Evolutionary conservation across 2,797 vertebrate species (phyloP), one percentile per base, ranked within the genome.

Genomic region (Polyboroides typus): DNA sequence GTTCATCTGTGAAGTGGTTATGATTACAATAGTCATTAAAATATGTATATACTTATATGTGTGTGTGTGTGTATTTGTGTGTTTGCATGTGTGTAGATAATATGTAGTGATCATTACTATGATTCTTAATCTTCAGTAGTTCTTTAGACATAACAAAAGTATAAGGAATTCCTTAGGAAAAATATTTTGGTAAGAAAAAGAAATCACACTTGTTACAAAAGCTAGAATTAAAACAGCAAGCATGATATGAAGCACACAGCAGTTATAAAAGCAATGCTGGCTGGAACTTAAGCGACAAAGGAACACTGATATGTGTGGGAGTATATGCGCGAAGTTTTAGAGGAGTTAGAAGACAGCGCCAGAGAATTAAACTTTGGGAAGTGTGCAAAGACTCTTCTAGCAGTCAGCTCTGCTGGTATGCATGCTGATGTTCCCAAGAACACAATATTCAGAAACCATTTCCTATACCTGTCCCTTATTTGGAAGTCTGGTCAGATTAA

Each of bases 401-500:
- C 20, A 81, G 25, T 63, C 27, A 74, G 38, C 17, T 36, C 64
- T 92, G n/a, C n/a, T 64, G 72, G 23, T 50, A 33, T 0, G 0
- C 22, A 34, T 68, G 38, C 17, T 40, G 59, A 72, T 78, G 23
- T 74, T 83, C 29, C 23, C 68, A 88, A 75, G 56, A 66, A 75
- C 21, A 52, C 31, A 75, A 23, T 50, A 63, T 42, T 84, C 66
- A 81, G 90, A 86, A 90, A 82, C 4, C 12, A 25, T 84, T 85
- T 76, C 29, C 20, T 81, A 15, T 71, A 86, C 48, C 42, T 71
- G 20, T 71, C 38, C 31, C 45, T 89, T 81, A 60, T 70, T 83
- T 78, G 80, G 31, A 86, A 96, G 63, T 93, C 89, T 95, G 75
- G 50, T 91, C 70, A 94, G 79, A 94, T 89, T 95, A 96, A 86